phyloP scores from a whole-genome alignment of 1,140 invertebrate species.

The Cotesia vestalis region DNA sequence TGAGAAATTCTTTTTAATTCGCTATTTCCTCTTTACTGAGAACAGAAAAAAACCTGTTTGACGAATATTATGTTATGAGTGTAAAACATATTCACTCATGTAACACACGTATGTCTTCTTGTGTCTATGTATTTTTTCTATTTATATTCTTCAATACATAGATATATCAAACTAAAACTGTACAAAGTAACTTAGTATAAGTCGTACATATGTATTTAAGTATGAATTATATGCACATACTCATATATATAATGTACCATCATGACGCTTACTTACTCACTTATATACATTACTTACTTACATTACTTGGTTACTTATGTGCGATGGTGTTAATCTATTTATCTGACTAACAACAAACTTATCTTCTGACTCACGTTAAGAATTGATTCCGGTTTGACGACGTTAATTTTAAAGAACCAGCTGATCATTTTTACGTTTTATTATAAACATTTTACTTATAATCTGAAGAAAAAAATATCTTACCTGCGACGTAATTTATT shows the following conservation, averaged over 20 bases:
- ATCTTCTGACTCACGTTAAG: slow-evolving; percentile 55
- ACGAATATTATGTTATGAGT: slow-evolving; percentile 10
- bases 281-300: too few relatives aligned
- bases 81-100: slow-evolving; percentile 16
- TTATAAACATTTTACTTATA: not conserved
- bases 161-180: not conserved
- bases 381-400: slow-evolving; percentile 41
- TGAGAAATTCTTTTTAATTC: slow-evolving; percentile 6
- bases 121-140: slow-evolving; percentile 12
- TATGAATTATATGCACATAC: not conserved
- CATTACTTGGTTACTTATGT: too few relatives aligned
- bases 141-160: slow-evolving; percentile 12
- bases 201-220: slow-evolving; percentile 11
- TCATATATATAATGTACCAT: slow-evolving; percentile 29
- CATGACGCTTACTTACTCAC: slow-evolving; percentile 40
- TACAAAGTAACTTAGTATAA: slow-evolving; percentile 9
- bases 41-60: slow-evolving; percentile 28
- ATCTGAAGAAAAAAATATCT: slow-evolving; percentile 8
- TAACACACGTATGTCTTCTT: not conserved
- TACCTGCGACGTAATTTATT: too few relatives aligned
- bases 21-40: slow-evolving; percentile 18
- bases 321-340: slow-evolving; percentile 62
- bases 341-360: slow-evolving; percentile 60
- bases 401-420: not conserved
- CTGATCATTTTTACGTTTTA: slow-evolving; percentile 5